Percentiles rank a stretch among this genome's conserved stretches.
Conservation (phyloP, 53 echinoderm and acorn worm species). For the Antedon mediterranea region DNA sequence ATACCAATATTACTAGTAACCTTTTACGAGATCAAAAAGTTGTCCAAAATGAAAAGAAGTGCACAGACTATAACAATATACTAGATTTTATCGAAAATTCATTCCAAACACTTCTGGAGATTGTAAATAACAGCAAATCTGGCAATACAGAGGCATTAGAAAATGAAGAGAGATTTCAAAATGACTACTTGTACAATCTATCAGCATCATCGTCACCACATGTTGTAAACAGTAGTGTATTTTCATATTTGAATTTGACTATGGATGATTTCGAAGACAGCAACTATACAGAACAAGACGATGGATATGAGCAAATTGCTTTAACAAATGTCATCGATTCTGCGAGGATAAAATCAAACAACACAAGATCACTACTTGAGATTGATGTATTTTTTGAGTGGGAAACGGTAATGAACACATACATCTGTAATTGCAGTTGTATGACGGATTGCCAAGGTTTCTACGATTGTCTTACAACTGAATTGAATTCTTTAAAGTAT, state of each 20-base stretch:
- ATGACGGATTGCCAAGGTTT: not conserved
- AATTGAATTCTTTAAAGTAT: not conserved
- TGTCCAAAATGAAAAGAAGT: not conserved
- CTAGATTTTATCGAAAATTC: not conserved
- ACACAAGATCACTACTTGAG: not conserved
- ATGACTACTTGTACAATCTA: not conserved
- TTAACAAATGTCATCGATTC: not conserved
- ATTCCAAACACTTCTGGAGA: not conserved
- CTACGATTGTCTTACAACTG: not conserved
- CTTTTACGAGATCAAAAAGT: not conserved
- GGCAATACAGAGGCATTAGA: not conserved
- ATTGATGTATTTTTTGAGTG: not conserved
- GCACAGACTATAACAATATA: not conserved
- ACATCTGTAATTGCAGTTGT: not conserved
- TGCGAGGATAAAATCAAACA: not conserved
- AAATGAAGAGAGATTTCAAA: not conserved
- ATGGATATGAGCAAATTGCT: not conserved
- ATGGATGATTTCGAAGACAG: not conserved
- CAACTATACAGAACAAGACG: not conserved
- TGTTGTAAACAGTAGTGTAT: not conserved
- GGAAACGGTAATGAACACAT: not conserved
- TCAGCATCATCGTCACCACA: not conserved
- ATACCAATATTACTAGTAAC: not conserved
- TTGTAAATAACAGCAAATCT: not conserved
- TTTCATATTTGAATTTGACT: not conserved